Conservation (phyloP, 1,140 invertebrate genomes). For the Drosophila bocki region DNA sequence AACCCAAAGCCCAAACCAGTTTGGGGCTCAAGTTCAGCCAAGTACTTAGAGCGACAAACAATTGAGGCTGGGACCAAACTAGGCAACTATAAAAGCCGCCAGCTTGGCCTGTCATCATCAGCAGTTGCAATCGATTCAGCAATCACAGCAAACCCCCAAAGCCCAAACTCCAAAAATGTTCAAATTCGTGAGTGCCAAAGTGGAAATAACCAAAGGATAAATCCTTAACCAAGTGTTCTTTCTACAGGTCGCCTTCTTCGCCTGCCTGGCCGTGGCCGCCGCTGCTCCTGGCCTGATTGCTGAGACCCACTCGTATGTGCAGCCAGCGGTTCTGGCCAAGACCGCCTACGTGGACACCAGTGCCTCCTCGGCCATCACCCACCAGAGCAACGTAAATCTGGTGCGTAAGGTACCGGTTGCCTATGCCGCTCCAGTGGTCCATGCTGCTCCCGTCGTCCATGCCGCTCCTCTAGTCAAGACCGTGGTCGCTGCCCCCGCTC, state of each 20-base stretch:
- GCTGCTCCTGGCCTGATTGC: constrained; percentile 74
- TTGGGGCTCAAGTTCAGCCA: constrained; percentile 68
- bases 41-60: constrained; percentile 50
- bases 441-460: constrained; percentile 31
- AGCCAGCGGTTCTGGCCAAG: constrained; percentile 72
- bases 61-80: constrained; percentile 43
- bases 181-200: constrained; percentile 73
- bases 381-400: constrained; percentile 85
- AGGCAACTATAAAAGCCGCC: constrained; percentile 40
- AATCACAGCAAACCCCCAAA: constrained; percentile 44
- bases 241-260: constrained; percentile 68
- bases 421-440: constrained; percentile 67
- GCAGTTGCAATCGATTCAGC: constrained; percentile 73
- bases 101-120: constrained; percentile 49
- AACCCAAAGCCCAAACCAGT: constrained; percentile 70
- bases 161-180: constrained; percentile 64
- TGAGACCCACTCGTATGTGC: constrained; percentile 68
- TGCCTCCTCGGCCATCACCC: constrained; percentile 85
- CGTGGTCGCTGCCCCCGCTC: constrained; percentile 59
- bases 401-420: constrained; percentile 68
- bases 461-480: constrained; percentile 55
- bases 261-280: constrained; percentile 69
- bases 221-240: neutral
- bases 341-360: constrained; percentile 72
- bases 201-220: neutral